Percentiles rank a stretch among this genome's conserved stretches.
phyloP scores from a whole-genome alignment of 2,888 invertebrate genomes.

The Halictus quadricinctus region DNA sequence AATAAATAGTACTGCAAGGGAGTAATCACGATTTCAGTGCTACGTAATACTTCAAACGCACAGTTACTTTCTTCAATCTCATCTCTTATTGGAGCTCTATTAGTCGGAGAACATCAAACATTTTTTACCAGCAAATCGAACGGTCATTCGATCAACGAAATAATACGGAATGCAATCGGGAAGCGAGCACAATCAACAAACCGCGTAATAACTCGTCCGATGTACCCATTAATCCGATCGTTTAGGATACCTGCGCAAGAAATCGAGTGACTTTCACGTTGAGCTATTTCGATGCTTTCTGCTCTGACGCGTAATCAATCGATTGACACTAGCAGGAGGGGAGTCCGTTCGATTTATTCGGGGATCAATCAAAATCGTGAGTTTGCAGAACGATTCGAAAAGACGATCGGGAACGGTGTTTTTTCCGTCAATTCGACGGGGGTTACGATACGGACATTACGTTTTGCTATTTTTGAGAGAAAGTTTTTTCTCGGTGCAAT shows the following conservation, averaged over 20 bases:
- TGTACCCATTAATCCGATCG: conserved; percentile 11
- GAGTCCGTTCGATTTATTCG: conserved; percentile 28
- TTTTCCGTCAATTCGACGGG: conserved; percentile 33
- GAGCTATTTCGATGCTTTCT: conserved; percentile 27
- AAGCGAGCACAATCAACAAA: background rate
- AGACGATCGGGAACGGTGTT: background rate
- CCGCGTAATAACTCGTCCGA: background rate
- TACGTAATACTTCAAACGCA: background rate
- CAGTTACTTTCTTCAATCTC: background rate
- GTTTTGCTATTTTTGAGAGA: background rate
- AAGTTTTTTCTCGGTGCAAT: background rate
- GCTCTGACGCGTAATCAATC: conserved; percentile 36
- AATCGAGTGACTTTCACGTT: conserved; percentile 41
- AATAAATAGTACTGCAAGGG: background rate
- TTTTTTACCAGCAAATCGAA: background rate
- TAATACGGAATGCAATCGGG: background rate
- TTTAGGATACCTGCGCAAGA: conserved; percentile 18
- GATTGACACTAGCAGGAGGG: background rate
- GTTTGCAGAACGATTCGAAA: conserved; percentile 11
- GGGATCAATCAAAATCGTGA: conserved; percentile 39
- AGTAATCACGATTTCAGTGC: background rate
- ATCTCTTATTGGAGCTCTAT: background rate
- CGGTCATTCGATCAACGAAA: background rate
- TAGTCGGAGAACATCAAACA: background rate
- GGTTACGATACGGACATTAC: background rate